A percentile compares a stretch with the other conserved stretches of the same genome.
Conservation (phyloP, 2,888 invertebrate species). For the Neocrepidodera transversa region DNA sequence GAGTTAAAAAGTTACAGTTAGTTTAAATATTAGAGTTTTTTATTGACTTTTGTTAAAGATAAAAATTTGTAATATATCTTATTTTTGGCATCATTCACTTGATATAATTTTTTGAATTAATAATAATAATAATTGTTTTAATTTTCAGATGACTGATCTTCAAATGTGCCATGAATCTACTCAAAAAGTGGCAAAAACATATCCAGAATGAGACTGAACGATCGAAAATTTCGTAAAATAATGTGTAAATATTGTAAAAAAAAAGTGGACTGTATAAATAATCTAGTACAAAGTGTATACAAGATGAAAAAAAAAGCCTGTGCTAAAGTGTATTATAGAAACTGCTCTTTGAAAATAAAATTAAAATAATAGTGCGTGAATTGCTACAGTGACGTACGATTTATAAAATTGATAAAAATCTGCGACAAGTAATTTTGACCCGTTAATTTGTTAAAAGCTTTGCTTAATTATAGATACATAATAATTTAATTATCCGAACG, state of each 20-base stretch:
- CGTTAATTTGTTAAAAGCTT: too few species aligned
- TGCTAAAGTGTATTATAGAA: constrained; percentile 41
- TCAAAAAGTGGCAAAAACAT: constrained; percentile 46
- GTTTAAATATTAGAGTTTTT: too few species aligned
- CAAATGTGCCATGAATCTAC: constrained; percentile 31
- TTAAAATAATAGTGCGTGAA: constrained; percentile 5
- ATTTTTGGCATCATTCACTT: too few species aligned
- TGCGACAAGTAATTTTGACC: too few species aligned
- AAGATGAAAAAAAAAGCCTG: constrained; percentile 35
- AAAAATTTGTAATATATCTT: too few species aligned
- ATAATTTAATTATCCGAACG: too few species aligned
- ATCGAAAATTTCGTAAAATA: constrained; percentile 23
- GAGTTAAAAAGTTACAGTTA: neutral
- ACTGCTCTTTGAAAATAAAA: constrained; percentile 29
- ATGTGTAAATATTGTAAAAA: constrained; percentile 45
- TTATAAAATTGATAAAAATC: too few species aligned
- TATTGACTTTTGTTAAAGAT: too few species aligned
- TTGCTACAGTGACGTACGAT: constrained; percentile 5
- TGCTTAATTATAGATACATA: too few species aligned
- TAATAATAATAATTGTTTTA: too few species aligned
- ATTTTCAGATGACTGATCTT: constrained; percentile 33
- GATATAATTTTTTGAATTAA: too few species aligned
- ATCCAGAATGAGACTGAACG: constrained; percentile 54
- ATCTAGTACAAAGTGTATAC: constrained; percentile 44
- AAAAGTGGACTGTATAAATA: constrained; percentile 35